A percentile compares a stretch with the other conserved stretches of the same genome.
phyloP scores from a whole-genome alignment of 1,140 invertebrate genomes.

The Drosophila insularis region DNA sequence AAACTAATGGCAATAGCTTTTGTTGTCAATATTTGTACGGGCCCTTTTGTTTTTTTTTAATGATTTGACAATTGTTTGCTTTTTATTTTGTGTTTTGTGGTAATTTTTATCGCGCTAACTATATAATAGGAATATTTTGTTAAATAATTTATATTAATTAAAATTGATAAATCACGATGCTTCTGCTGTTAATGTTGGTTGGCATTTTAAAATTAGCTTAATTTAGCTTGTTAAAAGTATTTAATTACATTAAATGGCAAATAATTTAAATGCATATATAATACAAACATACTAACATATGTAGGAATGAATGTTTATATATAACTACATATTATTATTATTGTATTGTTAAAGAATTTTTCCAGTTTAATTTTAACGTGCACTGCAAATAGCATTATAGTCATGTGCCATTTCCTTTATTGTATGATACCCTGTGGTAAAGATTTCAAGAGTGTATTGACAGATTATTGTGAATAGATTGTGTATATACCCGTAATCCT shows the following conservation, averaged over 20 bases:
- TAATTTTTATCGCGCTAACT: constrained; percentile 9
- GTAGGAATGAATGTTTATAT: neutral
- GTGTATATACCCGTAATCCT: too few species aligned
- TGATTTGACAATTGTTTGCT: neutral
- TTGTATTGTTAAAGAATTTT: constrained; percentile 35
- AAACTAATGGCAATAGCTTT: neutral
- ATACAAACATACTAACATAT: constrained; percentile 29
- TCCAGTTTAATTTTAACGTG: constrained; percentile 42
- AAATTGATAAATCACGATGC: constrained; percentile 14
- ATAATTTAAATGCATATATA: constrained; percentile 31
- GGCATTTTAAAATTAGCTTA: constrained; percentile 41
- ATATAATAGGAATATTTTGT: constrained; percentile 1
- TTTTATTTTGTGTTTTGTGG: neutral
- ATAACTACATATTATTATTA: constrained; percentile 25
- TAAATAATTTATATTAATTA: constrained; percentile 4
- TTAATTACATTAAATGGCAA: constrained; percentile 45
- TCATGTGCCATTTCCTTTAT: constrained; percentile 33
- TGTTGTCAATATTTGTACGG: neutral
- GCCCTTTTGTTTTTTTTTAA: neutral
- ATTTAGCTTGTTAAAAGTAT: constrained; percentile 43
- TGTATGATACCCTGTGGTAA: neutral
- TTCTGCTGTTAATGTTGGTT: constrained; percentile 8
- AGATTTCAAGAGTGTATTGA: neutral
- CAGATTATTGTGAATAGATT: too few species aligned
- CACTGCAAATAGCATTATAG: constrained; percentile 60